Evolutionary conservation across 2,113 vertebrate genomes (phyloP).

Genomic region (Upupa epops): DNA sequence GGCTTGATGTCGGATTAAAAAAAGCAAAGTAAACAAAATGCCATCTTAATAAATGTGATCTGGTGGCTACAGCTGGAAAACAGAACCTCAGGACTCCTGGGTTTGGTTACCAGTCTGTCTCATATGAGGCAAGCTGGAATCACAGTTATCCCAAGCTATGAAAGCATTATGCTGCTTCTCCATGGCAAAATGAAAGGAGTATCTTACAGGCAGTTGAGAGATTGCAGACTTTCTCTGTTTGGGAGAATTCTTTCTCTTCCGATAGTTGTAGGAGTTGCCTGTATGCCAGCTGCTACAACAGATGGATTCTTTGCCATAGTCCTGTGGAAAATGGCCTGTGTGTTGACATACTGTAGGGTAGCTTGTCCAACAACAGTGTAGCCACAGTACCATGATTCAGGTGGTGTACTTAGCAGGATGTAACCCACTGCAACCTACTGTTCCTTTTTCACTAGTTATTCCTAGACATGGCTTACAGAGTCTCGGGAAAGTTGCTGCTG

Average conservation of each 20-base stretch:
- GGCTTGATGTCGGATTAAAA: background rate
- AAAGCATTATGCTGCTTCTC: background rate
- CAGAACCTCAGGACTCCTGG: background rate
- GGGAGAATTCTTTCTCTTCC: background rate
- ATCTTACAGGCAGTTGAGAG: background rate
- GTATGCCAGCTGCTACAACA: background rate
- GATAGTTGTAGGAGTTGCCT: background rate
- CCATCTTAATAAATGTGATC: background rate
- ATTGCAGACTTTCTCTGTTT: background rate
- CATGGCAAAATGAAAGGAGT: background rate
- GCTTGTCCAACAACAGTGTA: background rate
- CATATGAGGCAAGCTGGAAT: background rate
- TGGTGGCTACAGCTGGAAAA: background rate
- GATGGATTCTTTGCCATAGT: background rate
- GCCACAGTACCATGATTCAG: background rate
- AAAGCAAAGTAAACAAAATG: background rate
- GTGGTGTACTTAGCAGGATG: background rate
- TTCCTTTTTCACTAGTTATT: constrained; percentile 79
- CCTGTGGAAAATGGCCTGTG: background rate
- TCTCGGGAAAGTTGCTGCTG: constrained; percentile 99
- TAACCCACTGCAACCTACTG: background rate
- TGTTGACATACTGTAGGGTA: background rate
- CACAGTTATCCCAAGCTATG: background rate
- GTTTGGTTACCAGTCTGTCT: background rate
- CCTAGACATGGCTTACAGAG: constrained; percentile 99